Conservation (phyloP, 2,888 invertebrate genomes). For the Macaria liturata region DNA sequence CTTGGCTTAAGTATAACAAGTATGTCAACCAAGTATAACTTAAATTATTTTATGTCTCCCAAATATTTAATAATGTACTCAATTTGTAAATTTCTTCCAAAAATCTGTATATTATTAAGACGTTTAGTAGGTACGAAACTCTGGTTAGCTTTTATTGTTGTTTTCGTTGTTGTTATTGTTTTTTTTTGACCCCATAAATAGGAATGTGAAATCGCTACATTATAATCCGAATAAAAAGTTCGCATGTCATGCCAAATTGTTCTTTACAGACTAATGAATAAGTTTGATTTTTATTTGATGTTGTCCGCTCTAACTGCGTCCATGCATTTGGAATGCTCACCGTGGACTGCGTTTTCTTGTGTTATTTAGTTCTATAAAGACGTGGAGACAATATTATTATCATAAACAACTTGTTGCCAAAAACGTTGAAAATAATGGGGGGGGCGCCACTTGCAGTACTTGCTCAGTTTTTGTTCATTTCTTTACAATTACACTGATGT, state of each 20-base stretch:
- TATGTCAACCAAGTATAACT: too few species aligned
- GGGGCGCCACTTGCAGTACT: background rate
- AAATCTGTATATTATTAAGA: too few species aligned
- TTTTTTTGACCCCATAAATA: conserved; percentile 31
- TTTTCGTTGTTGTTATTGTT: conserved; percentile 34
- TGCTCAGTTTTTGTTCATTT: background rate
- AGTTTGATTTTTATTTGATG: conserved; percentile 45
- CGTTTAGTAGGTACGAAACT: conserved; percentile 36
- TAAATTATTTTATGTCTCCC: background rate
- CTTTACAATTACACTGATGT: conserved; percentile 4
- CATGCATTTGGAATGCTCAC: conserved; percentile 57
- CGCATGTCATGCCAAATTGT: conserved; percentile 72
- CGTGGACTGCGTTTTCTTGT: conserved; percentile 43
- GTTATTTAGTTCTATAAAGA: conserved; percentile 15
- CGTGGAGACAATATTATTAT: conserved; percentile 47
- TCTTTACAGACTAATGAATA: conserved; percentile 44
- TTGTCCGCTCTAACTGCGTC: conserved; percentile 62
- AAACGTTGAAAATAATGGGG: too few species aligned
- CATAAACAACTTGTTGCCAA: too few species aligned
- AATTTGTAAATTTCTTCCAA: too few species aligned
- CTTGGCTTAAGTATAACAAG: too few species aligned
- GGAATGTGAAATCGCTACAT: conserved; percentile 38
- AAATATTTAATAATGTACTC: background rate
- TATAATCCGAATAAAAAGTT: conserved; percentile 28
- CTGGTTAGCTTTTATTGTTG: conserved; percentile 20